A percentile compares a stretch with the other conserved stretches of the same genome.
phyloP scores from a whole-genome alignment of 2,797 vertebrate genomes.

The Gymnodraco acuticeps region DNA sequence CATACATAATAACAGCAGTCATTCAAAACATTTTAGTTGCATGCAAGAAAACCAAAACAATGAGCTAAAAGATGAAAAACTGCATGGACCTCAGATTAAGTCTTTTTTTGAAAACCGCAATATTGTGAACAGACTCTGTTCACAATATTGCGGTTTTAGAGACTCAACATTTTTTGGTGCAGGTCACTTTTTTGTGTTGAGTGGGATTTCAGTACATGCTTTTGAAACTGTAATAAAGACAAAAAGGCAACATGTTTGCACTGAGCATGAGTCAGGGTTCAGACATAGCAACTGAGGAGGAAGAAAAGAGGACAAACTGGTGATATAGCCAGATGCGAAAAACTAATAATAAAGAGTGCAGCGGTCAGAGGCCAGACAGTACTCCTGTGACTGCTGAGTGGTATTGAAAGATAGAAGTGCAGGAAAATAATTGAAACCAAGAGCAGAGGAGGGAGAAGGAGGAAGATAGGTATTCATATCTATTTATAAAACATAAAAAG shows the following conservation, averaged over 20 bases:
- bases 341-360: slow-evolving; percentile 23
- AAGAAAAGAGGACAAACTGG: slow-evolving; percentile 1
- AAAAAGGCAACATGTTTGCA: not conserved
- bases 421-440: slow-evolving; percentile 37
- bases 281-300: slow-evolving; percentile 10
- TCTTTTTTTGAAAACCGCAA: no score
- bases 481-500: slow-evolving; percentile 50
- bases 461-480: slow-evolving; percentile 22
- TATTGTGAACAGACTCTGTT: no score
- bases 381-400: slow-evolving; percentile 15
- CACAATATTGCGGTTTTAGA: not conserved
- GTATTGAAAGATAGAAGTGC: slow-evolving; percentile 20
- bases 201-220: not conserved
- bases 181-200: not conserved
- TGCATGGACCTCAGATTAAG: no score
- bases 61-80: not conserved
- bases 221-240: slow-evolving; percentile 5
- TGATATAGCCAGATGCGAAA: not conserved
- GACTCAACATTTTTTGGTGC: not conserved
- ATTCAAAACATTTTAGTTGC: not conserved
- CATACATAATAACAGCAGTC: not conserved
- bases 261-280: not conserved
- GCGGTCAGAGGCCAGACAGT: slow-evolving; percentile 15
- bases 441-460: slow-evolving; percentile 16
- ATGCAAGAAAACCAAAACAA: not conserved